A percentile compares a stretch with the other conserved stretches of the same genome.
phyloP scores from a whole-genome alignment of 2,888 invertebrate genomes.

The Vannuccia rotundouncinata region DNA sequence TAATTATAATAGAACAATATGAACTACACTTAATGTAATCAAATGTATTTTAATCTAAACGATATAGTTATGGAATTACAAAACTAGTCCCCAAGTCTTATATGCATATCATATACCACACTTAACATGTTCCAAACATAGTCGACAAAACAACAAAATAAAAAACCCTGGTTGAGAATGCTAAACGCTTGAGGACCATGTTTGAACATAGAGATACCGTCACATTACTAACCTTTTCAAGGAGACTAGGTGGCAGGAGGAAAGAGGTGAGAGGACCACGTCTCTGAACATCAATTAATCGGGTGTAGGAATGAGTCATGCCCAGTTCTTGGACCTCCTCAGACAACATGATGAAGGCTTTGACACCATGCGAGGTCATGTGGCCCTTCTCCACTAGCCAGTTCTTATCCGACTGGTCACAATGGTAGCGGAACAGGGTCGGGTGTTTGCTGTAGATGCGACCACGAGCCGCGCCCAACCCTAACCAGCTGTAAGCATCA shows the following conservation, averaged over 20 bases:
- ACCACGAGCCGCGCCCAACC: slow-evolving; percentile 28
- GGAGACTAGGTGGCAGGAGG: background rate
- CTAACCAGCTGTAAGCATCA: slow-evolving; percentile 29
- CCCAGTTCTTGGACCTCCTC: slow-evolving; percentile 15
- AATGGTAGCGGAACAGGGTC: slow-evolving; percentile 29
- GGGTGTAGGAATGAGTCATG: background rate
- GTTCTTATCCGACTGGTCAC: slow-evolving; percentile 28
- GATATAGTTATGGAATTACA: no score
- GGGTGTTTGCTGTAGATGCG: slow-evolving; percentile 33
- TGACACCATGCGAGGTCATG: slow-evolving; percentile 28
- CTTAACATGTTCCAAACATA: no score
- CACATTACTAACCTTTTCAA: background rate
- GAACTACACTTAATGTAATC: no score
- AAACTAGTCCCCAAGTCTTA: no score
- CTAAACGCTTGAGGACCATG: no score
- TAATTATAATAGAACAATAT: no score
- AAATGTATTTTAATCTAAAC: no score
- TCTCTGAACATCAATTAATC: background rate
- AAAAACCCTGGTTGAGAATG: no score
- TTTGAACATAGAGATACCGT: no score
- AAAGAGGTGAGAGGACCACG: background rate
- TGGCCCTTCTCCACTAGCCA: slow-evolving; percentile 30
- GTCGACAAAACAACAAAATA: no score
- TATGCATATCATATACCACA: no score
- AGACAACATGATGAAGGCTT: slow-evolving; percentile 30